These are phyloP conservation scores for Motacilla alba DNA, from an alignment of 2,113 vertebrate genomes.

Conservation along the genomic window DNA sequence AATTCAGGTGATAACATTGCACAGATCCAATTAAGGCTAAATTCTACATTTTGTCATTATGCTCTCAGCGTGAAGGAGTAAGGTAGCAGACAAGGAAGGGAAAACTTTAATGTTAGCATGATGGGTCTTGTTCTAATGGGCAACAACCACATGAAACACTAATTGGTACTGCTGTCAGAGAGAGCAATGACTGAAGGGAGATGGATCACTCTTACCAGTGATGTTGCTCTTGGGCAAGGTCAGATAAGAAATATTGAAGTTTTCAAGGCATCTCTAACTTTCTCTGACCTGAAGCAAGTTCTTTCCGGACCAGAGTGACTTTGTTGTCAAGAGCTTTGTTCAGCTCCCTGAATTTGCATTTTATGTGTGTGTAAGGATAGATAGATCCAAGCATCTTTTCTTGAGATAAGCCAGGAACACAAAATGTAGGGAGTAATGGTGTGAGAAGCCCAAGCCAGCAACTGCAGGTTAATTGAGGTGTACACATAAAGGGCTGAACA, in stretches of 20 bases:
- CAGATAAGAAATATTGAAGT: neutral
- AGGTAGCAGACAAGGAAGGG: neutral
- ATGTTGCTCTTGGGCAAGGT: neutral
- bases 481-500: neutral
- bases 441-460: neutral
- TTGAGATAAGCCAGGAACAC: neutral
- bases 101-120: neutral
- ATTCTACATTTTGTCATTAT: constrained; percentile 47
- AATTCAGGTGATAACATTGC: constrained; percentile 62
- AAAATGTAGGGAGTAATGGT: neutral
- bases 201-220: neutral
- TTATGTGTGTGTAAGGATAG: neutral
- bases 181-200: neutral
- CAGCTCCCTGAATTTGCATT: neutral
- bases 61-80: neutral
- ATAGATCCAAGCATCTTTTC: neutral
- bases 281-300: neutral
- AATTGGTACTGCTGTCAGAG: neutral
- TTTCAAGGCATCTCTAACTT: neutral
- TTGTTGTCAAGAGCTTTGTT: neutral
- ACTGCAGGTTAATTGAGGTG: neutral
- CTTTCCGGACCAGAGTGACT: neutral
- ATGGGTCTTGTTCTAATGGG: neutral
- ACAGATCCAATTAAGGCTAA: constrained; percentile 63
- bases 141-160: neutral